Evolutionary conservation across 2,888 invertebrate genomes (phyloP).

Genomic region (Oxyteleia sp.): DNA sequence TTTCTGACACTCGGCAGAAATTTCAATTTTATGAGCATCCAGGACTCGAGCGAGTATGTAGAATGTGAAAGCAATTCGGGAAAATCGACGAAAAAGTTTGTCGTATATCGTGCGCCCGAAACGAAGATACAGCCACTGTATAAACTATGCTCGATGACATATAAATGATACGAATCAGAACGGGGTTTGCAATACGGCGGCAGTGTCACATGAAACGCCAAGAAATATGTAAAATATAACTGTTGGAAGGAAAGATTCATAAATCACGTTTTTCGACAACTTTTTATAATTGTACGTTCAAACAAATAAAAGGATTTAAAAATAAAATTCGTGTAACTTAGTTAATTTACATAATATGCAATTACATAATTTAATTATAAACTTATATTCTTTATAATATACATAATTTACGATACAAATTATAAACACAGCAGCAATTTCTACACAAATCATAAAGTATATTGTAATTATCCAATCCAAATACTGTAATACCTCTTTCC

Average conservation of each 20-base stretch:
- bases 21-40: slow-evolving; percentile 47
- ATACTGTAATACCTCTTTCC: too few species aligned
- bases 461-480: too few species aligned
- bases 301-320: too few species aligned
- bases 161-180: slow-evolving; percentile 54
- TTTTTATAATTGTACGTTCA: too few species aligned
- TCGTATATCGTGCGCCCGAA: slow-evolving; percentile 6
- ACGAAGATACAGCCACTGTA: slow-evolving; percentile 29
- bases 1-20: slow-evolving; percentile 50
- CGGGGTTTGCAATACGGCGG: slow-evolving; percentile 22
- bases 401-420: too few species aligned
- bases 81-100: slow-evolving; percentile 46
- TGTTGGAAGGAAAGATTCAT: background rate
- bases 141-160: slow-evolving; percentile 57
- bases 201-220: slow-evolving; percentile 9
- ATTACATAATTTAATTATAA: too few species aligned
- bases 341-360: too few species aligned
- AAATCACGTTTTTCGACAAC: background rate
- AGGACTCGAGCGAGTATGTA: slow-evolving; percentile 3
- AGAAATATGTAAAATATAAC: background rate
- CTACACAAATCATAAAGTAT: too few species aligned
- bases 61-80: slow-evolving; percentile 47
- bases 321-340: too few species aligned
- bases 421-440: too few species aligned
- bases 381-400: too few species aligned